Evolutionary conservation across 2,113 vertebrate species (phyloP), one percentile per base, ranked within the genome.

Genomic region (Ochotona princeps): DNA sequence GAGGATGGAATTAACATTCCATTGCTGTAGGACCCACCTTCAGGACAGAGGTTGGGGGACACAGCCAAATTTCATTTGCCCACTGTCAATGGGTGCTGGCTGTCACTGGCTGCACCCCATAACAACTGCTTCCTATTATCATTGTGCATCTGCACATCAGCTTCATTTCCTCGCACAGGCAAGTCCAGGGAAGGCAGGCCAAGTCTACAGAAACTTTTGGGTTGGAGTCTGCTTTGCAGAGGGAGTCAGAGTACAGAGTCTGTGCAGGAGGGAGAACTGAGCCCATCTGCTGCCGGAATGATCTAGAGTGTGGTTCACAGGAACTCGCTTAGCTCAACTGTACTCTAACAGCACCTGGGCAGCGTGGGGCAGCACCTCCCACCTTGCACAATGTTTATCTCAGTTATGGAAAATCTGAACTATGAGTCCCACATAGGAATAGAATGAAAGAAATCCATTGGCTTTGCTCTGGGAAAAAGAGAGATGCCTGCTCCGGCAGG

Each of bases 241-340:
- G 80, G 5, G 8, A 23, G 0, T 11, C 47, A 44, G 12, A 49
- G 4, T 2, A 5, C 61, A 1, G 28, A 5, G 21, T 61, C 21
- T 32, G 3, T 61, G 7, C 5, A 32, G n/a, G 32, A 81, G 4
- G 30, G 21, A 72, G 25, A 57, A 5, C 10, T 76, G 25, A n/a
- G 67, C 30, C 38, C 49, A 73, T 8, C 38, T 60, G 18, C n/a
- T 38, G 1, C 20, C 70, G 65, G 15, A 30, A 83, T 67, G 30
- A 38, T 23, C 32, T 21, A 17, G 23, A n/a, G 28, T 9, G 26
- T 25, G 76, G 11, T 2, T 89, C 63, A 18, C 8, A 30, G 2
- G 35, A 17, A 7, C 61, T 18, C 28, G 21, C 25, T 38, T 15
- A 75, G 7, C 4, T 20, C 60, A 30, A 0, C 0, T 61, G 35